phyloP scores from a whole-genome alignment of 2,113 vertebrate species.

The Hippocampus barbouri region DNA sequence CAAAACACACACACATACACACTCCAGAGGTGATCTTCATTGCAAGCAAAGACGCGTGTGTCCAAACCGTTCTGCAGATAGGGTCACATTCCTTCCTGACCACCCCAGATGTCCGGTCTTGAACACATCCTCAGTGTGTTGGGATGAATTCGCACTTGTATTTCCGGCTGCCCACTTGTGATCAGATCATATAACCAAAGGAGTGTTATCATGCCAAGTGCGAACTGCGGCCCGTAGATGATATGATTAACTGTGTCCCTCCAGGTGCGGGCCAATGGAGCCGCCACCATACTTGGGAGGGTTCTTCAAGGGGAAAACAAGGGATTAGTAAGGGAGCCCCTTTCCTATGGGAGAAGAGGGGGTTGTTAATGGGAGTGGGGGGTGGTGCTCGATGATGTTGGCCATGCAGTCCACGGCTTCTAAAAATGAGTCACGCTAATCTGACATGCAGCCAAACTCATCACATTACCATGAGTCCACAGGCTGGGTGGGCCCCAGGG shows the following conservation, averaged over 20 bases:
- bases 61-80: slow-evolving; percentile 27
- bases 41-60: slow-evolving; percentile 19
- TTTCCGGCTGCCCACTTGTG: slow-evolving; percentile 34
- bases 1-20: slow-evolving; percentile 6
- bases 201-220: slow-evolving; percentile 1
- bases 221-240: slow-evolving; percentile 12
- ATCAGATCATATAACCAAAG: slow-evolving; percentile 32
- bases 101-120: slow-evolving; percentile 10
- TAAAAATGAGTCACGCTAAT: slow-evolving; percentile 64
- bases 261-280: not conserved
- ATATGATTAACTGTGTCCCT: slow-evolving; percentile 12
- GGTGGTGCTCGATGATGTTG: slow-evolving; percentile 38
- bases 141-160: slow-evolving; percentile 46
- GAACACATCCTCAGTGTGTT: slow-evolving; percentile 26
- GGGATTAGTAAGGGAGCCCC: slow-evolving; percentile 31
- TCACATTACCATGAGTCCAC: slow-evolving; percentile 65
- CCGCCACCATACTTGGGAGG: slow-evolving; percentile 36
- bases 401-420: slow-evolving; percentile 33
- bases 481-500: slow-evolving; percentile 1
- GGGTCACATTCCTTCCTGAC: slow-evolving; percentile 24
- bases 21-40: slow-evolving; percentile 35
- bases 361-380: not conserved
- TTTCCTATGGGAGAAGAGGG: slow-evolving; percentile 17
- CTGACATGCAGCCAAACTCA: slow-evolving; percentile 46
- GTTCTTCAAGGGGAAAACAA: slow-evolving; percentile 21